Conservation (phyloP, 2,888 invertebrate genomes). For the Cantharis flavilabris region DNA sequence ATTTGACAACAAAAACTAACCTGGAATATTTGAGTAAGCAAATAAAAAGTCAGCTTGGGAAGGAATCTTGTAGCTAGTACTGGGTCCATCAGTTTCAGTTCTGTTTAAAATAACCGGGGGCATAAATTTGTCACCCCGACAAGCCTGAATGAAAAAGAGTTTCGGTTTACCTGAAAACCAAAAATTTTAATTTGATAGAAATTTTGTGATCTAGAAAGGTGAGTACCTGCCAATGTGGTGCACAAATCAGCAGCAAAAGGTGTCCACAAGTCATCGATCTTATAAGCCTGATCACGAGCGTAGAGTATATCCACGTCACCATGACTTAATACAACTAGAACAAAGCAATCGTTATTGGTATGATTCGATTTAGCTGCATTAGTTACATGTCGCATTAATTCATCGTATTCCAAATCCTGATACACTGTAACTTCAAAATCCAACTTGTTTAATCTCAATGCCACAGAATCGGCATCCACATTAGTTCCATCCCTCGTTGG, state of each 20-base stretch:
- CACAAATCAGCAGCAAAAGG: not conserved
- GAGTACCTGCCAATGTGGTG: not conserved
- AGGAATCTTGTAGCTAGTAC: constrained; percentile 81
- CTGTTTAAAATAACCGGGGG: constrained; percentile 71
- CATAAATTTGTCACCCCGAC: constrained; percentile 71
- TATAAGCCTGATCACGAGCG: not conserved
- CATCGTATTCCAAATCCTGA: constrained; percentile 70
- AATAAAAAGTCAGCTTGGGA: constrained; percentile 92
- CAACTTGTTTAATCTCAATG: constrained; percentile 65
- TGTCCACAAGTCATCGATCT: not conserved
- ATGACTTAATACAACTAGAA: constrained; percentile 54
- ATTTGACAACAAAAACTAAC: constrained; percentile 51
- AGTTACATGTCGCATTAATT: constrained; percentile 69
- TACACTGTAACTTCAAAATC: constrained; percentile 75
- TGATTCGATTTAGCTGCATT: constrained; percentile 78
- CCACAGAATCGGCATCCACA: constrained; percentile 78
- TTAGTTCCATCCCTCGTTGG: constrained; percentile 77
- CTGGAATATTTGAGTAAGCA: constrained; percentile 92
- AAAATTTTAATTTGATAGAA: not conserved
- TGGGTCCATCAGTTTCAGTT: constrained; percentile 77
- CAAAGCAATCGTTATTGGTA: constrained; percentile 50
- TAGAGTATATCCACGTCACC: not conserved
- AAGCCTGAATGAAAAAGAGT: constrained; percentile 62
- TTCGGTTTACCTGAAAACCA: constrained; percentile 53
- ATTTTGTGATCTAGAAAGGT: not conserved